phyloP scores from a whole-genome alignment of 2,113 vertebrate genomes.

The Gymnobelideus leadbeateri region DNA sequence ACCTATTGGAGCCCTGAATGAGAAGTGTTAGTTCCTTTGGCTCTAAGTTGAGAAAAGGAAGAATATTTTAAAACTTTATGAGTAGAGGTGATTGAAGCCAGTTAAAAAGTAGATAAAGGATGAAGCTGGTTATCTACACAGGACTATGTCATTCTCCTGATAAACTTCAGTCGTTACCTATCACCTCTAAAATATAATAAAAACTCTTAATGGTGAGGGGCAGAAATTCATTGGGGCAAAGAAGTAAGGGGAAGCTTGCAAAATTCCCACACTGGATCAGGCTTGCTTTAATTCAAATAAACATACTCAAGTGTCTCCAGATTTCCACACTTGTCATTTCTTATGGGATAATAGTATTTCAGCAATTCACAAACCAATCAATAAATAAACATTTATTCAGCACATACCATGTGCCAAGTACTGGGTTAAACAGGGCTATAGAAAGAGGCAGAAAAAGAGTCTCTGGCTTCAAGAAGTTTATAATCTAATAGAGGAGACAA shows the following conservation, averaged over 20 bases:
- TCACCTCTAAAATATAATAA: not conserved
- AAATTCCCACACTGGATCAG: not conserved
- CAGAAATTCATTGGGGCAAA: not conserved
- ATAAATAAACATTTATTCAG: not conserved
- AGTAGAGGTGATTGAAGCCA: not conserved
- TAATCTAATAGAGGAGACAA: not conserved
- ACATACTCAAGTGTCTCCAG: not conserved
- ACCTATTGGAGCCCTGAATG: slow-evolving; percentile 2
- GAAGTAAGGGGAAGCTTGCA: not conserved
- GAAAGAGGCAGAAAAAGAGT: not conserved
- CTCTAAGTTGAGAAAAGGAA: not conserved
- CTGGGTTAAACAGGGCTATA: not conserved
- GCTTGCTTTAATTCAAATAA: not conserved
- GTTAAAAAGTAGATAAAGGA: slow-evolving; percentile 15
- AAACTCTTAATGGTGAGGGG: not conserved
- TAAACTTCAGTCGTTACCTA: not conserved
- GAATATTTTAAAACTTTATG: not conserved
- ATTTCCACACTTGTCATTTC: not conserved
- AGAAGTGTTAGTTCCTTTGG: not conserved
- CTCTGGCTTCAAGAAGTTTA: not conserved
- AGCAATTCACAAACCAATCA: not conserved
- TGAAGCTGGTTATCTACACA: not conserved
- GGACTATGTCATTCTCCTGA: not conserved
- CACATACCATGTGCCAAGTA: not conserved
- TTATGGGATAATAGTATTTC: not conserved